Conservation (phyloP, 2,797 vertebrate species). For the Rhinella marina region DNA sequence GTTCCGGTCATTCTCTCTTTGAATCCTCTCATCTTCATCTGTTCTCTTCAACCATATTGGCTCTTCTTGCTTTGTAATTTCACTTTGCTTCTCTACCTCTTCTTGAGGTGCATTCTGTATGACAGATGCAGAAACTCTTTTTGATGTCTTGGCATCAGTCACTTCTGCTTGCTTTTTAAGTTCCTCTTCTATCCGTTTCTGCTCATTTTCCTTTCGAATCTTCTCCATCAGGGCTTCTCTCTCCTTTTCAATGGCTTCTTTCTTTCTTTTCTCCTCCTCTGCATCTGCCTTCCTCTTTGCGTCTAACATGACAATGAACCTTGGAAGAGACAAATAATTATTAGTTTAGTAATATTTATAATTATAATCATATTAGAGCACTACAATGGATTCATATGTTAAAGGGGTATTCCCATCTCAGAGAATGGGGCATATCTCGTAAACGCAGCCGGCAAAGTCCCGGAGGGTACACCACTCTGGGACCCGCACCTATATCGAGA, state of each 20-base stretch:
- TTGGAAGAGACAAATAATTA: constrained; percentile 52
- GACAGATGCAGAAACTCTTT: neutral
- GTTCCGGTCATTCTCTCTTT: constrained; percentile 45
- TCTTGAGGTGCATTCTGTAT: neutral
- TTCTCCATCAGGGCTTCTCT: constrained; percentile 17
- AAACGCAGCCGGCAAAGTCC: too few relatives aligned
- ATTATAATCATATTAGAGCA: too few relatives aligned
- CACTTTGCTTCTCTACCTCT: neutral
- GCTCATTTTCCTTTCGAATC: constrained; percentile 23
- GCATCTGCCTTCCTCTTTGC: constrained; percentile 75
- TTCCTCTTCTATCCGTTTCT: neutral
- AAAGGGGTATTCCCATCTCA: too few relatives aligned
- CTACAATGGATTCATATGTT: too few relatives aligned
- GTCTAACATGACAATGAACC: constrained; percentile 71
- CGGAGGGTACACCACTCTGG: too few relatives aligned
- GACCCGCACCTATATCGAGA: too few relatives aligned
- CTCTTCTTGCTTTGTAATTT: neutral
- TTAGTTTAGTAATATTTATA: too few relatives aligned
- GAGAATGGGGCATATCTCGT: too few relatives aligned
- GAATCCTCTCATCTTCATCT: neutral
- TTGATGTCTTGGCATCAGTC: too few relatives aligned
- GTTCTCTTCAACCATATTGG: neutral
- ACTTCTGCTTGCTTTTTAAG: neutral
- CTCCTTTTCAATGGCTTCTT: constrained; percentile 44
- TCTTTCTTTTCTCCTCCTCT: constrained; percentile 68